These are phyloP conservation scores for Pyrgus malvae DNA, from an alignment of 2,888 invertebrate genomes.

Conservation along the genomic window DNA sequence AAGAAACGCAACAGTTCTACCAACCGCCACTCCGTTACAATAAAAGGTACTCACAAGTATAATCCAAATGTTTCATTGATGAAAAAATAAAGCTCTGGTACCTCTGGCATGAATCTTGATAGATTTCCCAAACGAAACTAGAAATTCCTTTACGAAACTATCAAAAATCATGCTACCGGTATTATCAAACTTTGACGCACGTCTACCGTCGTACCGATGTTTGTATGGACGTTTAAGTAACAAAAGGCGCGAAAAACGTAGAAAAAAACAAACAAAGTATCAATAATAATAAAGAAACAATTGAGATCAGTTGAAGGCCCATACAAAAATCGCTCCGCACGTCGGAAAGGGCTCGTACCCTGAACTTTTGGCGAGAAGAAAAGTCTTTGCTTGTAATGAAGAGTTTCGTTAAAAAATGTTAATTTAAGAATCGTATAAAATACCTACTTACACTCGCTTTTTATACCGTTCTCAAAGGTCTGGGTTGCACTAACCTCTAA, in stretches of 20 bases:
- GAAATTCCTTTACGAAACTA: conserved; percentile 67
- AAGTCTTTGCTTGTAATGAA: not conserved
- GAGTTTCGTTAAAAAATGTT: not conserved
- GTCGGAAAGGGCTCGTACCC: not conserved
- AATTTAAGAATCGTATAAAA: no score
- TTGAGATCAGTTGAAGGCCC: conserved; percentile 72
- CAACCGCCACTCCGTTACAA: conserved; percentile 30
- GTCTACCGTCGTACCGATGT: conserved; percentile 46
- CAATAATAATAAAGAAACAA: conserved; percentile 43
- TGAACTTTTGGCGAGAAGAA: not conserved
- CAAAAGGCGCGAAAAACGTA: conserved; percentile 41
- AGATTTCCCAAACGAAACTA: no score
- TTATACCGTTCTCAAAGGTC: no score
- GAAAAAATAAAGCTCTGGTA: conserved; percentile 75
- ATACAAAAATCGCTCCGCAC: conserved; percentile 48
- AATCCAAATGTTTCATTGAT: conserved; percentile 56
- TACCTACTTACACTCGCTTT: no score
- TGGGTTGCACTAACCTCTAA: no score
- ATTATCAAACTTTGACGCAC: no score
- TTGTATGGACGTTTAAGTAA: conserved; percentile 66
- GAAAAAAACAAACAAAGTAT: conserved; percentile 38
- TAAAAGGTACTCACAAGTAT: conserved; percentile 38
- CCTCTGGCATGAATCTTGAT: no score
- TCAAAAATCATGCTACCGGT: no score
- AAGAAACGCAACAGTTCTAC: conserved; percentile 31